Evolutionary conservation across 1,140 invertebrate genomes (phyloP), one percentile per base, ranked within the genome.

Genomic region (Bactericera cockerelli): DNA sequence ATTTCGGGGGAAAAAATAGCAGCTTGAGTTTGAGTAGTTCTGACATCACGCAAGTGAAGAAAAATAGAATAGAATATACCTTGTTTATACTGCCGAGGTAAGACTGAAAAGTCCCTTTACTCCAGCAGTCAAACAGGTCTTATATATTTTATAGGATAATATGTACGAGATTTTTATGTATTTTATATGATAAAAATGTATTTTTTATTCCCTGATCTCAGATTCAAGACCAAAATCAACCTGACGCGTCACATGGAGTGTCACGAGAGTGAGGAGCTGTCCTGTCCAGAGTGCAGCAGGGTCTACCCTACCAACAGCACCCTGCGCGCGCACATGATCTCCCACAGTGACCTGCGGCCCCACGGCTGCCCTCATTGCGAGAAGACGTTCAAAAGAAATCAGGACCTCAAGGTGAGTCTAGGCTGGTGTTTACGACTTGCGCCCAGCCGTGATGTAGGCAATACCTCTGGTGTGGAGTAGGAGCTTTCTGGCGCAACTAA

Each of bases 341-440:
- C 82, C 4, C 83, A 86, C 63, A 83, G 81, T 56, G 77, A 80
- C 65, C 70, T 82, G 42, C 72, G 82, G 61, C 82, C 83, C 1
- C 82, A 83, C 63, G 76, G 81, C 42, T 86, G 83, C 70, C 76
- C 78, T 53, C 69, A 82, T 33, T 85, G 83, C 69, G 80, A 83
- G 66, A 86, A 84, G 70, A 82, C 78, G 13, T 86, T 86, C 64
- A 86, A 86, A 67, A 74, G 82, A 57, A 84, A 83, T 70, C 82
- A 84, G 69, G 82, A 84, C 70, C 71, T 86, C 59, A 84, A 84
- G 72, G 79, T 79, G 71, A 67, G 49, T 58, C 8, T 26, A 56
- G 13, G 14, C 8, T 21, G 16, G 6, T 10, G 21, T 11, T 38
- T 57, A 10, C 25, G 10, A 57, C 26, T 57, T 11, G 10, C 10